Evolutionary conservation across 2,797 vertebrate species (phyloP).

Genomic region (Sorex maritimensis): DNA sequence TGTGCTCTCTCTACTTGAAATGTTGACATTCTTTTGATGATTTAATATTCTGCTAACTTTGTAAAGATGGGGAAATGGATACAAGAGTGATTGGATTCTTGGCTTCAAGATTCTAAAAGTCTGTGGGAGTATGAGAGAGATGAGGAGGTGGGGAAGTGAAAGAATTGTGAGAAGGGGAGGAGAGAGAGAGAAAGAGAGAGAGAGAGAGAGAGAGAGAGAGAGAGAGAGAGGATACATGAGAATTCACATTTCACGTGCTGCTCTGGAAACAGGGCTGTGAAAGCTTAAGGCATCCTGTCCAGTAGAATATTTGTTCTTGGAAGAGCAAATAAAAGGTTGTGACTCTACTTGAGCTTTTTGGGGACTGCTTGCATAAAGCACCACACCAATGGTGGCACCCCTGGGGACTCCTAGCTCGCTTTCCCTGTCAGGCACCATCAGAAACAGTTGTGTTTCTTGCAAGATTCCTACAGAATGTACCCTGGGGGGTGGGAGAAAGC

Average conservation of each 20-base stretch:
- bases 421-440: neutral
- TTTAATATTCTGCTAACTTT: neutral
- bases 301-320: neutral
- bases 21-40: neutral
- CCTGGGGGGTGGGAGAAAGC: too few species aligned
- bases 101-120: constrained; percentile 22
- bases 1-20: constrained; percentile 23
- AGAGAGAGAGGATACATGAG: neutral
- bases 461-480: neutral
- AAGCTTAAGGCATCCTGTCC: neutral
- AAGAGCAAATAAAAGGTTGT: neutral
- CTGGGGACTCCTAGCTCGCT: neutral
- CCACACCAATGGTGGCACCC: fast-evolving
- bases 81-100: neutral
- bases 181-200: neutral
- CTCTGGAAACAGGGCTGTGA: neutral
- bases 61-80: neutral
- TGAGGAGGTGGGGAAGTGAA: too few species aligned
- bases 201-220: neutral
- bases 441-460: neutral
- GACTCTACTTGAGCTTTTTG: neutral
- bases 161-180: neutral
- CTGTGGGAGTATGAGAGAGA: neutral
- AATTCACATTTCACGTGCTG: too few species aligned
- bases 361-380: neutral